Evolutionary conservation across 2,797 vertebrate species (phyloP).

Genomic region (Sebastolobus altivelis): DNA sequence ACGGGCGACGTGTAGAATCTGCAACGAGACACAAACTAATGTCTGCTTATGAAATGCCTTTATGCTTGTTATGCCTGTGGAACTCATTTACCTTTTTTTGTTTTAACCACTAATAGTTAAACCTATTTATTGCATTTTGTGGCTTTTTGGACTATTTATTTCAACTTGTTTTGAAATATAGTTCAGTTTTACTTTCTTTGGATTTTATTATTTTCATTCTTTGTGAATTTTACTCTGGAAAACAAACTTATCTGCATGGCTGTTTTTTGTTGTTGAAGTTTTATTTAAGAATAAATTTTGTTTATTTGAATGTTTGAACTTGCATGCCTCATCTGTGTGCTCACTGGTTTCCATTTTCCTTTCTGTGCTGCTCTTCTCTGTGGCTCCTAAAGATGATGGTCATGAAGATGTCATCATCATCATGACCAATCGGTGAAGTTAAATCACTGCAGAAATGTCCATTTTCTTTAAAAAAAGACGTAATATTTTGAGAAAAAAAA

Average conservation of each 20-base stretch:
- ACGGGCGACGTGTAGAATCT: conserved; percentile 10
- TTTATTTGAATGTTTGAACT: conserved; percentile 55
- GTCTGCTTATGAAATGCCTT: conserved; percentile 59
- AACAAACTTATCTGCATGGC: conserved; percentile 73
- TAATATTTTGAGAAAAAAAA: too few relatives aligned
- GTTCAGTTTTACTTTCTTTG: conserved; percentile 41
- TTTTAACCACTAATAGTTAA: conserved; percentile 47
- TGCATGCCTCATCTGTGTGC: conserved; percentile 80
- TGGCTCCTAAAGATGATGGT: conserved; percentile 22
- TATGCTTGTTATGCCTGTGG: conserved; percentile 21
- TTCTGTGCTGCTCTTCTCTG: conserved; percentile 41
- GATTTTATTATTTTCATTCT: conserved; percentile 29
- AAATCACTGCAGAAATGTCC: conserved; percentile 50
- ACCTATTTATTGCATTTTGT: conserved; percentile 67
- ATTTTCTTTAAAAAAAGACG: neutral
- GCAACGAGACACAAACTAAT: conserved; percentile 46
- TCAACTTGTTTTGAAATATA: conserved; percentile 48
- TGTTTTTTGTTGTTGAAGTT: conserved; percentile 61
- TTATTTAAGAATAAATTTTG: conserved; percentile 85
- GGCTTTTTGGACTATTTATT: conserved; percentile 56
- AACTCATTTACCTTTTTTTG: conserved; percentile 13
- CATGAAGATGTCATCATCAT: conserved; percentile 10
- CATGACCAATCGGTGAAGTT: conserved; percentile 2
- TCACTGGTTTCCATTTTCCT: conserved; percentile 47
- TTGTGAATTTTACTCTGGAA: conserved; percentile 47